phyloP scores from a whole-genome alignment of 2,888 invertebrate genomes.

The Amorpha juglandis region DNA sequence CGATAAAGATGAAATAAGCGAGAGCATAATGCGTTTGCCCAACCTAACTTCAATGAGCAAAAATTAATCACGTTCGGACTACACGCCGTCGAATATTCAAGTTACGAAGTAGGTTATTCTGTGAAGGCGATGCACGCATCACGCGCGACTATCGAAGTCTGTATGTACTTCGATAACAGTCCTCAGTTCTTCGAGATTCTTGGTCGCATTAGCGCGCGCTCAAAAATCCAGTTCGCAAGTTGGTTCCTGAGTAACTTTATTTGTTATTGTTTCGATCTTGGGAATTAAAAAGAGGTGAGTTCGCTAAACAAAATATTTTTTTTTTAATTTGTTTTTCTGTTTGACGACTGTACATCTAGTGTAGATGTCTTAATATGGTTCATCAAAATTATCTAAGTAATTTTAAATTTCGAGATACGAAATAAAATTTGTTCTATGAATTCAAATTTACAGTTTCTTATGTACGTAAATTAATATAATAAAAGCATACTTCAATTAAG shows the following conservation, averaged over 20 bases:
- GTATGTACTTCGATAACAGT: constrained; percentile 7
- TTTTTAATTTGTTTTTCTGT: too few species aligned
- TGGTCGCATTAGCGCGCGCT: constrained; percentile 31
- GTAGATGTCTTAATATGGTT: too few species aligned
- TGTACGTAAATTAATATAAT: too few species aligned
- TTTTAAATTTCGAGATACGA: too few species aligned
- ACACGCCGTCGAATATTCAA: constrained; percentile 11
- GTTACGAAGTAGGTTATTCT: constrained; percentile 25
- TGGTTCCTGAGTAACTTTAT: background rate
- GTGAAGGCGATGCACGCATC: constrained; percentile 27
- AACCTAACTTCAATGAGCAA: background rate
- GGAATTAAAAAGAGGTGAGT: background rate
- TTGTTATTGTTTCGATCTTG: background rate
- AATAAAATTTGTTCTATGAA: too few species aligned
- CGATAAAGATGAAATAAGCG: background rate
- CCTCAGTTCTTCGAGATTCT: constrained; percentile 33
- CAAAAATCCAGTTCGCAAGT: background rate
- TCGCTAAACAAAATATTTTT: too few species aligned
- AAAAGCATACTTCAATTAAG: too few species aligned
- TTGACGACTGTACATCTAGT: too few species aligned
- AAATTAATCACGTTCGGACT: background rate
- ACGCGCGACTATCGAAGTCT: background rate
- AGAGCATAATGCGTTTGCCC: background rate
- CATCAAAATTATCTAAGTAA: too few species aligned
- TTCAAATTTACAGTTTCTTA: too few species aligned